Base-by-base conservation (phyloP, 37 sponge, comb jelly and placozoan species). In the Cladorhizidae sp. region DNA sequence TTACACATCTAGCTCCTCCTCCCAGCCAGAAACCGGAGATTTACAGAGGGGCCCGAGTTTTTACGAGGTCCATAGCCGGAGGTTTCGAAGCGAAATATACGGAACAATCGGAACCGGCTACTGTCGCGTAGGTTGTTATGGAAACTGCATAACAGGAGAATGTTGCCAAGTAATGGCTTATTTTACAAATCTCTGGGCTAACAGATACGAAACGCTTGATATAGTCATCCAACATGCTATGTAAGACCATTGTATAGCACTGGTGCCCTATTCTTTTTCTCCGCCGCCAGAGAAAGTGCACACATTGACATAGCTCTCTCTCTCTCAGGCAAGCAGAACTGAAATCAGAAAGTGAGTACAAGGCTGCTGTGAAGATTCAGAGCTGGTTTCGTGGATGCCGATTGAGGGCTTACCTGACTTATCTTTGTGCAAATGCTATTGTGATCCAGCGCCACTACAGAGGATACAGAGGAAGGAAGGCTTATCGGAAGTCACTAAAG, bases 371-470 rank as follows among this genome's bases (percentile, higher is more conserved):
- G 39, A 85, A 39, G 23, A 77, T 90, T 14, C 91, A 90, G 78
- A 85, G 86, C 68, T 90, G 91, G 91, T 90, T 78, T 49, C 70
- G 91, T 35, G 91, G 91, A 17, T 76, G 70, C 15, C 37, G 86
- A 35, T 59, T 90, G 50, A 58, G 91, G 52, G 86, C 91, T 3
- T 90, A 90, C 75, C 40, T 90, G 54, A 72, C 76, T n/a, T 42
- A 82, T 23, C 68, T 90, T 36, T 14, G 63, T 58, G 69, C 70
- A 3, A 75, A 45, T 64, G 91, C 91, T n/a, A 41, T 72, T 21
- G 64, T 77, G 43, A 78, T 90, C 28, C 91, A 90, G 56, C 81
- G 40, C 45, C 15, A 50, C 38, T 85, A 56, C 61, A 70, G 91
- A 31, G 91, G 86, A 25, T 33, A 82, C 52, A 32, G 71, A 29